Evolutionary conservation across 2,797 vertebrate genomes (phyloP), one percentile per base, ranked within the genome.

Genomic region (Malacoraja senta): DNA sequence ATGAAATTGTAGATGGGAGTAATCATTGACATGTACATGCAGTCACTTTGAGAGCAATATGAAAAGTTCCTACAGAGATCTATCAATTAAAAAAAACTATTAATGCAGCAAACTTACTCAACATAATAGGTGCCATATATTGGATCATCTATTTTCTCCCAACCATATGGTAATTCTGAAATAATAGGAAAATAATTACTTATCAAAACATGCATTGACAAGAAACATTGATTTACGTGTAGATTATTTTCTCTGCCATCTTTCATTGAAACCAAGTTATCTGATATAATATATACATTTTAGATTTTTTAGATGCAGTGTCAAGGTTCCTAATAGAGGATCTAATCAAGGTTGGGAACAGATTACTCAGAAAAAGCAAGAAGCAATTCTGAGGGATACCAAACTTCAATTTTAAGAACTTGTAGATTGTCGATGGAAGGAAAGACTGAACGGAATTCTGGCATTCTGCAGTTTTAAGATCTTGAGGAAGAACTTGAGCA

Each of bases 81-180:
- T 91, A 65, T 74, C 32, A 24, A 74, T 88, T 80, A 81, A 38
- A 13, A 21, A 83, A 93, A 29, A 72, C 17, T 2, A 84, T 35
- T 7, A 32, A 58, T 84, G 58, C 76, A 93, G 94, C 94, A 94
- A 96, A 99, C 99, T 99, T 98, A 99, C 99, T 99, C 99, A 94
- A 99, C 98, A 96, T 99, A 99, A 95, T 99, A 99, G 96, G 98
- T 99, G 97, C 99, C 98, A 95, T 99, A 99, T 97, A 99, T 97
- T 95, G 98, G 98, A 97, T 99, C 99, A 97, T 99, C 98, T 95
- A 99, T 99, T 97, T 99, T 99, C 97, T 99, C 99, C 99, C 99
- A 99, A 97, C 98, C 99, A 96, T 99, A 99, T 81, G 98, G 99
- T 98, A 99, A 98, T 96, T 99, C 99, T 99, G 98, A 96, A 98